Evolutionary conservation across 2,888 invertebrate species (phyloP).

Genomic region (Hymenopus coronatus): DNA sequence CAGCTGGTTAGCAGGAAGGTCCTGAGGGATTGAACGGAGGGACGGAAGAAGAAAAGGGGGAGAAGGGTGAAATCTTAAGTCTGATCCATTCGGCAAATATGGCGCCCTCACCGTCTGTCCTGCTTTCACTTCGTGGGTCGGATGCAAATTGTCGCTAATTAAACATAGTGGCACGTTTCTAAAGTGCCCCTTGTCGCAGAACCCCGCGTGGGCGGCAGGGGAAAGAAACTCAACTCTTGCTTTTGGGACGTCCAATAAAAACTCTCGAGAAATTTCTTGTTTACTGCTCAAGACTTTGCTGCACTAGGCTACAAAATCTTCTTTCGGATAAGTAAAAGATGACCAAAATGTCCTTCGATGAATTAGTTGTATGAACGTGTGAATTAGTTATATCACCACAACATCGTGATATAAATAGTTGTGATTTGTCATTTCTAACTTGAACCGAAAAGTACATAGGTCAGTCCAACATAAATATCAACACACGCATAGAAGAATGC

Average conservation of each 20-base stretch:
- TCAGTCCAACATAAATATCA: no score
- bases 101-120: slow-evolving; percentile 11
- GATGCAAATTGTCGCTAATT: slow-evolving; percentile 32
- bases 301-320: not conserved
- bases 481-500: no score
- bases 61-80: slow-evolving; percentile 20
- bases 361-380: no score
- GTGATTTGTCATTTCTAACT: no score
- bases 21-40: not conserved
- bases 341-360: not conserved
- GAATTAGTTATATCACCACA: no score
- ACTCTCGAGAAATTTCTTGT: not conserved
- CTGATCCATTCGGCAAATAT: slow-evolving; percentile 28
- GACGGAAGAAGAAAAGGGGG: not conserved
- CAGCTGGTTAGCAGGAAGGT: not conserved
- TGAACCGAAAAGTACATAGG: no score
- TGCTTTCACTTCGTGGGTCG: slow-evolving; percentile 18
- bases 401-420: no score
- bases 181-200: not conserved
- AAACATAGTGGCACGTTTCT: slow-evolving; percentile 21
- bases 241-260: not conserved
- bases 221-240: not conserved
- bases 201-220: not conserved
- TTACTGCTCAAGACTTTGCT: not conserved
- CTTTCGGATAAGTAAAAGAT: not conserved